phyloP scores from a whole-genome alignment of 2,888 invertebrate species.

The Ashinkailepas kermadecensis region DNA sequence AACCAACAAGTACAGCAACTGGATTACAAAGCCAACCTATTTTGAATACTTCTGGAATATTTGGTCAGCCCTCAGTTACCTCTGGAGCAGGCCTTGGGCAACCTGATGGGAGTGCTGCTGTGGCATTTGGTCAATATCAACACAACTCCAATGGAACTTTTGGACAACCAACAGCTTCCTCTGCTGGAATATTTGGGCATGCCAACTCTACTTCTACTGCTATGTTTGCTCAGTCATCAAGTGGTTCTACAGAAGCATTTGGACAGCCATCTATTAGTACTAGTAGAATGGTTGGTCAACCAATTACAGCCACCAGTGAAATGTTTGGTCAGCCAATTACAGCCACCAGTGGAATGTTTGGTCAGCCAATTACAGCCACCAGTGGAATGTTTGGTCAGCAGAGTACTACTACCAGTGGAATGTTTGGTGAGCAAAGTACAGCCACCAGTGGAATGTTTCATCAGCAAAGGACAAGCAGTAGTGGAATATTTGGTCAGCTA shows the following conservation, averaged over 20 bases:
- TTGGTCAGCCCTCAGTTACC: neutral
- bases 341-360: neutral
- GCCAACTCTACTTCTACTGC: neutral
- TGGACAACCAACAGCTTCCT: neutral
- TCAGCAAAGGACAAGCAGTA: neutral
- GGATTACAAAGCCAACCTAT: neutral
- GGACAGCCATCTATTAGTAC: neutral
- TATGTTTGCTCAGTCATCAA: neutral
- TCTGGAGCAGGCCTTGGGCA: neutral
- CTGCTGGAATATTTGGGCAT: neutral
- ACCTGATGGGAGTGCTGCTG: no score
- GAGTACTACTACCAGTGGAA: no score
- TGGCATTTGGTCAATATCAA: no score
- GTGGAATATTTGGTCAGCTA: neutral
- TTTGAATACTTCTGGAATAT: neutral
- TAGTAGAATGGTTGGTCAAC: neutral
- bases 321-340: neutral
- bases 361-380: neutral
- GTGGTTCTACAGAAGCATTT: neutral
- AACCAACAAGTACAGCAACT: neutral
- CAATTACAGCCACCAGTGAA: neutral
- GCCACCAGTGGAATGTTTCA: neutral
- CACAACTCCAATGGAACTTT: neutral
- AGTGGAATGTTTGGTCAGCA: neutral
- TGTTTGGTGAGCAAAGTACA: no score